Evolutionary conservation across 2,888 invertebrate species (phyloP).

Genomic region (Pardosa pseudoannulata): DNA sequence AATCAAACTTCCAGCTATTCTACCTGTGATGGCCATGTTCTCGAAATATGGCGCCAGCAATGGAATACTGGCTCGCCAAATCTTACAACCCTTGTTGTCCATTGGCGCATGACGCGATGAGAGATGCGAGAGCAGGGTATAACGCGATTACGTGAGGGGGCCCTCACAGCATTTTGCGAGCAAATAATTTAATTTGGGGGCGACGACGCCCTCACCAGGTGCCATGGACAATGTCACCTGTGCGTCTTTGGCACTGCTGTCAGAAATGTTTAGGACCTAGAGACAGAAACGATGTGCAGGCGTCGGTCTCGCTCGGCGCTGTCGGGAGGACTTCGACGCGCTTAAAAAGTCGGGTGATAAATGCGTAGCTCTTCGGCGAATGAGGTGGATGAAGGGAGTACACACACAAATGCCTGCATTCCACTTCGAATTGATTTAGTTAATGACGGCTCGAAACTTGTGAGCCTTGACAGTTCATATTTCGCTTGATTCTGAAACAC

Average conservation of each 20-base stretch:
- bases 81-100: conserved; percentile 32
- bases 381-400: too few species aligned
- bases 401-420: too few species aligned
- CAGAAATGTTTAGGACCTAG: conserved; percentile 47
- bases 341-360: neutral
- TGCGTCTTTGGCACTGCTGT: conserved; percentile 63
- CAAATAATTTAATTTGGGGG: conserved; percentile 67
- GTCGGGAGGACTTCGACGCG: neutral
- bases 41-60: too few species aligned
- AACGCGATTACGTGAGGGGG: conserved; percentile 60
- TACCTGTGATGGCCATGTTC: too few species aligned
- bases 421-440: too few species aligned
- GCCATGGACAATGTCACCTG: conserved; percentile 70
- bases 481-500: too few species aligned
- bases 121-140: conserved; percentile 44
- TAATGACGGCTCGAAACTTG: too few species aligned
- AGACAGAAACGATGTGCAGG: conserved; percentile 48
- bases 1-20: too few species aligned
- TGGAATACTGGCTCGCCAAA: conserved; percentile 24
- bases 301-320: neutral
- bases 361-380: too few species aligned
- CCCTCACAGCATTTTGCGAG: conserved; percentile 36
- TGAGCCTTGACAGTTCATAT: too few species aligned
- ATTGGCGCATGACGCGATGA: conserved; percentile 64
- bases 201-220: conserved; percentile 52